Evolutionary conservation across 2,888 invertebrate genomes (phyloP), one percentile per base, ranked within the genome.

Genomic region (Trypoxylon attenuatum): DNA sequence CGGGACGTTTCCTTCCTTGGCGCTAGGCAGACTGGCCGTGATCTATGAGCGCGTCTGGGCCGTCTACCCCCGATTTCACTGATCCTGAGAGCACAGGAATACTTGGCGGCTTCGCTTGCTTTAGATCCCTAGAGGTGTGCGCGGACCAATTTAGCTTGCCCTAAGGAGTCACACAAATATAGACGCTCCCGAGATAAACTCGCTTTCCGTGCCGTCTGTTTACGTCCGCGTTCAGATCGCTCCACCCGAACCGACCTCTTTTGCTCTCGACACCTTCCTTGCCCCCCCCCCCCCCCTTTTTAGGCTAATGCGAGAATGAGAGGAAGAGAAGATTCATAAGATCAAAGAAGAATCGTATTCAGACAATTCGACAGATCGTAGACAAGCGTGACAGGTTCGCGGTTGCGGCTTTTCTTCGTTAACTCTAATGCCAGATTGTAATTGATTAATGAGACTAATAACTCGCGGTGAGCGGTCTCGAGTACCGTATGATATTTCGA

Each of bases 361-460:
- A 13, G 5, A 33, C n/a, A 33, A 33, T 33, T 33, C 33, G 33
- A 3, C 13, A 10, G 33, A 27, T 51, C 53, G 38, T 65, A 49
- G 67, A 65, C 49, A 54, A 49, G 58, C 54, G 67, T 54, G 60
- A 66, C 66, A 66, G 66, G 68, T 68, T 50, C 54, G 45, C 18
- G 10, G 29, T 18, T 23, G 33, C 45, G 43, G 45, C 23, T 56
- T 60, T 61, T 61, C 67, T 67, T 66, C 56, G 41, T 68, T 60
- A 68, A 50, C 56, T 42, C 62, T 51, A 51, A 69, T 60, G 62
- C 60, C 55, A 57, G 54, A 21, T 25, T 25, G 57, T 43, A 45
- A 51, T 60, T 73, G 72, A 73, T 73, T 73, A 73, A 73, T 62
- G 70, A 25, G 58, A 19, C 63, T 55, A 70, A 70, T 73, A 69